Evolutionary conservation across 1,140 invertebrate genomes (phyloP), one percentile per base, ranked within the genome.

Genomic region (Trachymyrmex septentrionalis): DNA sequence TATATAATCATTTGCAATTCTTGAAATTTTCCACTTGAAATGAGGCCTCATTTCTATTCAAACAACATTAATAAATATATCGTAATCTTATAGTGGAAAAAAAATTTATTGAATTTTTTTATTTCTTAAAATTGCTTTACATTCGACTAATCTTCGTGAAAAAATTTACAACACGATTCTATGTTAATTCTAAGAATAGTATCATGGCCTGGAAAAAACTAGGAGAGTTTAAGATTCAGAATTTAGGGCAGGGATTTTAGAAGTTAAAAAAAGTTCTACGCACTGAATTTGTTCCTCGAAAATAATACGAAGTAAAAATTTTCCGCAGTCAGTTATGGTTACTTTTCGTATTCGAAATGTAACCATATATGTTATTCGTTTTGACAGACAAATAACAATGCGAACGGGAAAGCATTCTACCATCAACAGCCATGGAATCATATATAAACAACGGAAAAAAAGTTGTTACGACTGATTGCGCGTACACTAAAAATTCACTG

Each of bases 321-420:
- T 67, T 69, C 9, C n/a, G 59, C 38, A 73, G n/a, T 24, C 69
- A 55, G 63, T 82, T 38, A 30, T 30, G 24, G 53, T 82, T 73
- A 73, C 53, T 48, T 75, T 75, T n/a, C 7, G n/a, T 55, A n/a
- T 16, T 5, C 16, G 19, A 27, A 44, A 10, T 16, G 48, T 12
- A 44, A 44, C 38, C 38, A 44, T 44, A 72, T 61, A 44, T 30
- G 78, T 82, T 73, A 59, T 84, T 75, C 57, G 19, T 84, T 84
- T 75, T 73, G 72, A 73, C 80, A 73, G 57, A 84, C 50, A 84
- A 75, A 84, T 73, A 73, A 75, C 69, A 63, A 63, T 6, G 24
- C 24, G 67, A 61, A 48, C 34, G 10, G 21, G 69, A 82, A 19
- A 48, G 38, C 55, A 61, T 30, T 61, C 24, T 73, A 48, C 80